Evolutionary conservation across 2,888 invertebrate genomes (phyloP).

Genomic region (Perithous albicinctus): DNA sequence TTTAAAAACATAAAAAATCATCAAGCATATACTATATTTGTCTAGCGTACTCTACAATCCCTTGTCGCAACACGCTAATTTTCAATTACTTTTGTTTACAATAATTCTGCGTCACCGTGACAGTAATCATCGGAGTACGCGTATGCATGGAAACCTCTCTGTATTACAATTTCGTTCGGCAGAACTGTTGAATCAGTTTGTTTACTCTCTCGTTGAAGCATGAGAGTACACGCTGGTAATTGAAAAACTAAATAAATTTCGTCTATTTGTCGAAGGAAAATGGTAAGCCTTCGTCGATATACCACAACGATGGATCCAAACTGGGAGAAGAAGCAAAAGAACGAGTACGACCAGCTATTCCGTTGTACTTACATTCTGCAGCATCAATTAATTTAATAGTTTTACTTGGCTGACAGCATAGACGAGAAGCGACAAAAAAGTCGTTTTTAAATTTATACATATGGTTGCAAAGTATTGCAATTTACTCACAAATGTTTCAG

Average conservation of each 20-base stretch:
- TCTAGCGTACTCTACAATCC: background rate
- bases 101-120: background rate
- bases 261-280: constrained; percentile 40
- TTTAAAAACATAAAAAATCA: too few relatives aligned
- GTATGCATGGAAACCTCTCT: constrained; percentile 7
- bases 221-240: constrained; percentile 35
- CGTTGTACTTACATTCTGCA: background rate
- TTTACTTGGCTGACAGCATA: background rate
- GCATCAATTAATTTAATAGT: background rate
- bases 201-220: constrained; percentile 18
- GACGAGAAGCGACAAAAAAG: background rate
- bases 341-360: background rate
- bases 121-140: background rate
- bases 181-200: constrained; percentile 26
- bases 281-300: constrained; percentile 8
- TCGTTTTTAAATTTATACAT: background rate
- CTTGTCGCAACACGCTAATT: constrained; percentile 3
- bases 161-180: background rate
- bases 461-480: background rate
- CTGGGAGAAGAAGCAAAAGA: background rate
- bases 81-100: constrained; percentile 44
- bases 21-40: background rate
- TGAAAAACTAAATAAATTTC: constrained; percentile 41
- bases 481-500: background rate
- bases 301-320: background rate